phyloP scores from a whole-genome alignment of 2,113 vertebrate genomes.

The Spilogale gracilis region DNA sequence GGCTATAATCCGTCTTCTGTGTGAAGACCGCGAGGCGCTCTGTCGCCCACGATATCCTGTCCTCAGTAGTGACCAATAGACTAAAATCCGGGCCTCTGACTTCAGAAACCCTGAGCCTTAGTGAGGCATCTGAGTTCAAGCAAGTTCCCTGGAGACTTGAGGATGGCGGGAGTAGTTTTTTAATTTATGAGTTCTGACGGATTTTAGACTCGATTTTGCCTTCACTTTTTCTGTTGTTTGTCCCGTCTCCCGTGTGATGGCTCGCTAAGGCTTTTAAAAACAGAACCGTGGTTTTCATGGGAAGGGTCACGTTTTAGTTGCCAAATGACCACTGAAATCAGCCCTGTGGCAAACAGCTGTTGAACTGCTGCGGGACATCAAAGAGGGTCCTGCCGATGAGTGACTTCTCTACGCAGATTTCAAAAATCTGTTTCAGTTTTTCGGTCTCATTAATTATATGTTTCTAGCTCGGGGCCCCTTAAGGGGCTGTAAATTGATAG shows the following conservation, averaged over 20 bases:
- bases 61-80: neutral
- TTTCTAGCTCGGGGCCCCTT: neutral
- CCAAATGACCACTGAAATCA: neutral
- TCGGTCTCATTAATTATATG: neutral
- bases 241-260: neutral
- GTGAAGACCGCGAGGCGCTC: neutral
- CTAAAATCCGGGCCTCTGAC: neutral
- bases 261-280: neutral
- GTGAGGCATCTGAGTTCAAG: too few relatives aligned
- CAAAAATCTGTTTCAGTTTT: neutral
- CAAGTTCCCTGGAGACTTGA: neutral
- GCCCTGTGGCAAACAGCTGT: neutral
- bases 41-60: neutral
- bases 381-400: neutral
- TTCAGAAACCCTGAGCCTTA: neutral
- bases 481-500: neutral
- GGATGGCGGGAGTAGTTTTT: neutral
- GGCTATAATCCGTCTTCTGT: neutral
- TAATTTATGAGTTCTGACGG: neutral
- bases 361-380: neutral
- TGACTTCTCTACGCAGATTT: neutral
- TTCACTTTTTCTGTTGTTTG: neutral
- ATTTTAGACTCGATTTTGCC: slow-evolving; percentile 33
- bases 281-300: neutral
- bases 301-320: neutral